A percentile compares a stretch with the other conserved stretches of the same genome.
These are phyloP conservation scores for Xestoiulus laeticollis DNA, from an alignment of 2,888 invertebrate genomes.

Conservation along the genomic window DNA sequence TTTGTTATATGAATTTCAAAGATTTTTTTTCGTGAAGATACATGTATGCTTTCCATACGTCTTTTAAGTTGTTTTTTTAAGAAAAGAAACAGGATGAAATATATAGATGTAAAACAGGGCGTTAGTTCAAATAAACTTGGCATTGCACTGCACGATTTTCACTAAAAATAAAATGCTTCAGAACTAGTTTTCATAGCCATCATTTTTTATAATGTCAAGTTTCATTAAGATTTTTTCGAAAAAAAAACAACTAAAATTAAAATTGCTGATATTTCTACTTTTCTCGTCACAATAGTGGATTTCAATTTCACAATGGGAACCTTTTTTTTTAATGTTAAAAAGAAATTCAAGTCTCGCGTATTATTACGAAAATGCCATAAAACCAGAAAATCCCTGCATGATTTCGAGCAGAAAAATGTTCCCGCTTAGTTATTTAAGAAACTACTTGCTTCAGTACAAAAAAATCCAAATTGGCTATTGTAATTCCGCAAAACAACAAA, in stretches of 20 bases:
- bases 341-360: neutral
- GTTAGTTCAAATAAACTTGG: slow-evolving; percentile 37
- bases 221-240: neutral
- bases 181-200: slow-evolving; percentile 28
- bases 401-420: neutral
- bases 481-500: neutral
- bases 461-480: neutral
- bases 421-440: neutral
- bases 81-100: slow-evolving; percentile 11
- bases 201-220: slow-evolving; percentile 31
- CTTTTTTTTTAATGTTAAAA: neutral
- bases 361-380: neutral
- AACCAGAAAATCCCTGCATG: neutral
- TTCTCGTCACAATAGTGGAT: neutral
- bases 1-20: neutral
- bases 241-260: neutral
- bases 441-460: neutral
- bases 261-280: neutral
- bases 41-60: neutral
- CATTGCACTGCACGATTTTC: slow-evolving; percentile 29
- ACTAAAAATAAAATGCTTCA: slow-evolving; percentile 18
- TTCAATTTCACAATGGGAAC: neutral
- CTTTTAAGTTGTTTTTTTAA: neutral
- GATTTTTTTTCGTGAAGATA: neutral
- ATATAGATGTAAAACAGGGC: slow-evolving; percentile 37